phyloP scores from a whole-genome alignment of 2,113 vertebrate species.

The Platysteira castanea region DNA sequence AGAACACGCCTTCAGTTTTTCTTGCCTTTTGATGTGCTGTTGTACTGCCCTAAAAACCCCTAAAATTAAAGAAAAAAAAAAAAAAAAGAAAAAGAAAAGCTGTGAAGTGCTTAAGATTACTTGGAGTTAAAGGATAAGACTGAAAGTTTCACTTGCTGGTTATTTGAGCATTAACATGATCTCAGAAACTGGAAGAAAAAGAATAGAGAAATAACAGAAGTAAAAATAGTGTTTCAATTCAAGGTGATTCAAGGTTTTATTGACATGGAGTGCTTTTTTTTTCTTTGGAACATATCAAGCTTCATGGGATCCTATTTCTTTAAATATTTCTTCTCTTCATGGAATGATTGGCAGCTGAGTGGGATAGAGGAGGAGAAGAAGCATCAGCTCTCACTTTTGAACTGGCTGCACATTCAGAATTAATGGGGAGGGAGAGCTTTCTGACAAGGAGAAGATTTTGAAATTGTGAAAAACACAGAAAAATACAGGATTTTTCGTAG shows the following conservation, averaged over 20 bases:
- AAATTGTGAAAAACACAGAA: neutral
- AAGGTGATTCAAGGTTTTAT: constrained; percentile 1
- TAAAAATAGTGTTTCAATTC: neutral
- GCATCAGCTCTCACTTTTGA: neutral
- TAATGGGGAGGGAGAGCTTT: neutral
- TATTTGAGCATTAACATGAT: neutral
- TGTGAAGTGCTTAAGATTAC: neutral
- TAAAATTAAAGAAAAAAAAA: neutral
- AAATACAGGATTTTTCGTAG: neutral
- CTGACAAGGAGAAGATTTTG: neutral
- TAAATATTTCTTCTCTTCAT: neutral
- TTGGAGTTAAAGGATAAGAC: neutral
- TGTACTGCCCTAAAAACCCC: neutral
- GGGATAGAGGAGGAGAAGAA: neutral
- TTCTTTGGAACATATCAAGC: neutral
- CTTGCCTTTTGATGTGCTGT: neutral
- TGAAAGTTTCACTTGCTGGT: neutral
- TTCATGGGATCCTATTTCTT: neutral
- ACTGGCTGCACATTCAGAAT: neutral
- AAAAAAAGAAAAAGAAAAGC: no score
- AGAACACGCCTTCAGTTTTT: neutral
- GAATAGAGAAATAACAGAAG: neutral
- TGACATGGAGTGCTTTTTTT: neutral
- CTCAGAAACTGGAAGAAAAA: neutral
- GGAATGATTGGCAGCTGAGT: neutral